These are phyloP conservation scores for Pelochelys cantorii DNA, from an alignment of 2,797 vertebrate species.

Conservation along the genomic window DNA sequence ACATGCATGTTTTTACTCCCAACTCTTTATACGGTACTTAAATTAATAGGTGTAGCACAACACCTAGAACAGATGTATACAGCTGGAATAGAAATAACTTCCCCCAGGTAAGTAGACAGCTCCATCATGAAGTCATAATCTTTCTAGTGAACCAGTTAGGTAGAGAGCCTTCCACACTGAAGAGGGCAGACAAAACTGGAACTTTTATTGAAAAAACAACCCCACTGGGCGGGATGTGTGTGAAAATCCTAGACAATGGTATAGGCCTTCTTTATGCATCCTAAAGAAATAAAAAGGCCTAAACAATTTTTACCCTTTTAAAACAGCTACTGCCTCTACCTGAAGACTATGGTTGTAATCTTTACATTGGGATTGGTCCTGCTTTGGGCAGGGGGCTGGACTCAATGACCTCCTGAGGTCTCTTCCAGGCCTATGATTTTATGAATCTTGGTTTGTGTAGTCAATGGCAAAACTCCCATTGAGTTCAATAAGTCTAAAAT, in stretches of 20 bases:
- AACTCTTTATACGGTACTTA: not conserved
- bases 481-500: not conserved
- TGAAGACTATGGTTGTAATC: not conserved
- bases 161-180: slow-evolving; percentile 2
- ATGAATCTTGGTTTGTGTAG: not conserved
- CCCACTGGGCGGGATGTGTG: not conserved
- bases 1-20: slow-evolving; percentile 14
- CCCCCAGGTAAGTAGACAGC: slow-evolving; percentile 32
- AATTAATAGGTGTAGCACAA: not conserved
- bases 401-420: too few relatives aligned
- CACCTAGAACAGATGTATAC: not conserved
- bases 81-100: not conserved
- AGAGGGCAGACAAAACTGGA: not conserved
- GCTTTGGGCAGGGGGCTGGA: too few relatives aligned
- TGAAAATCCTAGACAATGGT: not conserved
- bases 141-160: not conserved
- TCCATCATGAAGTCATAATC: not conserved
- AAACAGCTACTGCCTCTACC: not conserved
- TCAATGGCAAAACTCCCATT: not conserved
- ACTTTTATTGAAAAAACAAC: not conserved
- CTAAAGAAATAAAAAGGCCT: not conserved
- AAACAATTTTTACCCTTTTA: not conserved
- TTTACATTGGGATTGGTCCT: not conserved
- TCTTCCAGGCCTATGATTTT: too few relatives aligned
- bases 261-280: not conserved